phyloP scores from a whole-genome alignment of 2,113 vertebrate species.

The Tachycineta bicolor region DNA sequence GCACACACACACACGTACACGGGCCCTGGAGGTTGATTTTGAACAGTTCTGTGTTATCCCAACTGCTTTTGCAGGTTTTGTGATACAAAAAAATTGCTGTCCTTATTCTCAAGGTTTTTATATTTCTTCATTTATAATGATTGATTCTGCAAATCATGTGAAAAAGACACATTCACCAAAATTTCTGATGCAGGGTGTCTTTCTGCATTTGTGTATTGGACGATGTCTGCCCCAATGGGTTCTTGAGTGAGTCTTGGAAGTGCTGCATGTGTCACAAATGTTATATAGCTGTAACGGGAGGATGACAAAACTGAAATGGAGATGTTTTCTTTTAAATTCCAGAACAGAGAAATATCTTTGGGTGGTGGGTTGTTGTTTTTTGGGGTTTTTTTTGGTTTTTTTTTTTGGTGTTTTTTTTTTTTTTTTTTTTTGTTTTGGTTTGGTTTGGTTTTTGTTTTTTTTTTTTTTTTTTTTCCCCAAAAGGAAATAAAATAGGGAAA shows the following conservation, averaged over 20 bases:
- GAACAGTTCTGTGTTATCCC: neutral
- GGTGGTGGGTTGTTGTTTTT: no score
- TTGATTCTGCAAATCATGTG: neutral
- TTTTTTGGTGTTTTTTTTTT: no score
- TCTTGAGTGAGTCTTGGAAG: neutral
- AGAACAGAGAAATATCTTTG: neutral
- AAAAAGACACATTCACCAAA: neutral
- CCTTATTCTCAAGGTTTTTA: neutral
- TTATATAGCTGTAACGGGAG: neutral
- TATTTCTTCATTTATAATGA: neutral
- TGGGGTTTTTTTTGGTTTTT: no score
- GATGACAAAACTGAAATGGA: neutral
- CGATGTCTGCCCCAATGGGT: neutral
- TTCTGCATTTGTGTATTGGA: neutral
- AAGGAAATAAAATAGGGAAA: neutral
- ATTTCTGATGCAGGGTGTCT: neutral
- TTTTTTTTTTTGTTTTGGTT: no score
- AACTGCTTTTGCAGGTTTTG: neutral
- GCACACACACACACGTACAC: accelerated
- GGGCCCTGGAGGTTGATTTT: neutral
- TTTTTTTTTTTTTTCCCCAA: accelerated
- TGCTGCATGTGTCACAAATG: neutral
- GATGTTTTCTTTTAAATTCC: neutral
- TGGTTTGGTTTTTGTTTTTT: no score
- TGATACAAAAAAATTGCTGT: neutral